Evolutionary conservation across 2,888 invertebrate genomes (phyloP).

Genomic region (Gibbula magus): DNA sequence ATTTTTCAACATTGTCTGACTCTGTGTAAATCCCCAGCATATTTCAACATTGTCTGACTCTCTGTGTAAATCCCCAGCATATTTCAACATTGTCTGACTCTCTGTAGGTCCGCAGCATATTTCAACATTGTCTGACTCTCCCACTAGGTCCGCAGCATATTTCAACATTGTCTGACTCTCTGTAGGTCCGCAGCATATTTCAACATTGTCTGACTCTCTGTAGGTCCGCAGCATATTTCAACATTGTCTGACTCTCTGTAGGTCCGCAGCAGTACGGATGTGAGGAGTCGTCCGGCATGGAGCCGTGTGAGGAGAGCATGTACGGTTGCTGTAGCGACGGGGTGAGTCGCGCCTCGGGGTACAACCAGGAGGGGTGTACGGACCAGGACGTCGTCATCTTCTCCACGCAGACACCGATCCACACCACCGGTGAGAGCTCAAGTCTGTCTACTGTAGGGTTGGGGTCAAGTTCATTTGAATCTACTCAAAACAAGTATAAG

Average conservation of each 20-base stretch:
- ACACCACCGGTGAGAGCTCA: too few species aligned
- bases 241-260: background rate
- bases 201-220: background rate
- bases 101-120: background rate
- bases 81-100: background rate
- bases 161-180: background rate
- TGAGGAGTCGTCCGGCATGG: constrained; percentile 23
- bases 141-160: too few species aligned
- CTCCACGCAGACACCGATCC: background rate
- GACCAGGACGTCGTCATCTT: constrained; percentile 3
- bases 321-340: constrained; percentile 92
- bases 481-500: too few species aligned
- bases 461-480: too few species aligned
- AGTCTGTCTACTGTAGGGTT: too few species aligned
- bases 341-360: constrained; percentile 74
- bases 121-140: background rate
- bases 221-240: background rate
- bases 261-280: constrained; percentile 58
- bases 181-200: background rate
- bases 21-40: background rate
- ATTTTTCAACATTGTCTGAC: too few species aligned
- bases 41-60: background rate
- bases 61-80: too few species aligned
- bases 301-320: constrained; percentile 26
- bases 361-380: constrained; percentile 33